Base-by-base conservation (phyloP, 2,888 invertebrate genomes). In the Leptopilina syphax region DNA sequence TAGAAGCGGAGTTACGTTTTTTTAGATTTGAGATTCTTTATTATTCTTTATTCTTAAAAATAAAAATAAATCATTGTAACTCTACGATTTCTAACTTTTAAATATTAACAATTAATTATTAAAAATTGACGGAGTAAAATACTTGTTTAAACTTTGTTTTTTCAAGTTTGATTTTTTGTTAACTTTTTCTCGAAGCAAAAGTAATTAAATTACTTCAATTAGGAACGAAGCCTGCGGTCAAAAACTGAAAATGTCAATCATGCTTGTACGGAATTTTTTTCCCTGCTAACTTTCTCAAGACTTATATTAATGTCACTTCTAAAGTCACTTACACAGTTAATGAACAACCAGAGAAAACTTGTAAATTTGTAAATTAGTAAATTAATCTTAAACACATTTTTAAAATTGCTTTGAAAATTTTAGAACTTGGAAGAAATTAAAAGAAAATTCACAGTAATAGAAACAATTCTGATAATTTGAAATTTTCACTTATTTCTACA, bases 271-370 rank as follows among this genome's bases (percentile, higher is more conserved):
- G 18, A 70, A 50, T 50, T 54, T 70, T 70, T 70, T 54, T 13
- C 13, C 50, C 12, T 10, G 50, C 27, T 68, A 63, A 27, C 50
- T 70, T 70, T 54, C 44, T 24, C 13, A 50, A 27, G 24, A 70
- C 50, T 70, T 18, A 54, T 50, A 70, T 70, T 70, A 70, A 54
- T 70, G 50, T 54, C 12, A 27, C 68, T 54, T 70, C 50, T 50
- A 24, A 34, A 50, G 24, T 7, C 41, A 68, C 68, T 54, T 12
- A 10, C 50, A 12, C 13, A 68, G 68, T 27, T 27, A 27, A 54
- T 50, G 70, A 70, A 54, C 70, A 54, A 44, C 18, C 18, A 18
- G 34, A 44, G 67, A 6, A 70, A 54, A 70, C 27, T 70, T 70
- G 1, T 1, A 5, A 70, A 70, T 7, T 70, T 70, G 1, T 1